phyloP scores from a whole-genome alignment of 1,140 invertebrate genomes.

The Caerostris extrusa region DNA sequence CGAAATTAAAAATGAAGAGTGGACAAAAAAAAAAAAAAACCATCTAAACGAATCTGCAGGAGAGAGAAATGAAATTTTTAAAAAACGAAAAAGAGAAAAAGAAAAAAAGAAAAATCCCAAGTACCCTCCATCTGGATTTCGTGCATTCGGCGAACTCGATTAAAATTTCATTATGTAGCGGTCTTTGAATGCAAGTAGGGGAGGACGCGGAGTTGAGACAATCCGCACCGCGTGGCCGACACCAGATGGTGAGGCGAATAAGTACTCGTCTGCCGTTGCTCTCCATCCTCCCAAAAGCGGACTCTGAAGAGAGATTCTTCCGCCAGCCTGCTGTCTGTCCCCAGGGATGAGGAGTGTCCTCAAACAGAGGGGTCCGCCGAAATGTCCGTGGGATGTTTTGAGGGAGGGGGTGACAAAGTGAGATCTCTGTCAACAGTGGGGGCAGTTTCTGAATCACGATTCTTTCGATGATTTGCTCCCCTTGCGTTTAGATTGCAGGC shows the following conservation, averaged over 20 bases:
- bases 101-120: not conserved
- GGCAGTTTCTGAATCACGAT: conserved; percentile 50
- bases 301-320: conserved; percentile 35
- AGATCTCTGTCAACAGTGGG: conserved; percentile 53
- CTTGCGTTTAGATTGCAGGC: conserved; percentile 3
- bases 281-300: conserved; percentile 45
- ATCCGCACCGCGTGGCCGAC: conserved; percentile 1
- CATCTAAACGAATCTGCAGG: too few relatives aligned
- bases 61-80: too few relatives aligned
- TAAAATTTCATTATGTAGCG: conserved; percentile 52
- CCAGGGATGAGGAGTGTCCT: conserved; percentile 29
- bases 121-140: not conserved
- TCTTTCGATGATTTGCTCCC: conserved; percentile 42
- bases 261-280: not conserved
- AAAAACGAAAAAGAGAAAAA: too few relatives aligned
- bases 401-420: conserved; percentile 46
- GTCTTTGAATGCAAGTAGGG: not conserved
- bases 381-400: conserved; percentile 43
- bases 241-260: conserved; percentile 47
- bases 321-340: conserved; percentile 49
- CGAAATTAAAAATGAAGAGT: too few relatives aligned
- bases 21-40: too few relatives aligned
- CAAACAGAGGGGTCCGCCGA: conserved; percentile 33
- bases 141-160: conserved; percentile 35
- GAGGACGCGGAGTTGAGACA: not conserved